Evolutionary conservation across 2,888 invertebrate species (phyloP).

Genomic region (Diploptera punctata): DNA sequence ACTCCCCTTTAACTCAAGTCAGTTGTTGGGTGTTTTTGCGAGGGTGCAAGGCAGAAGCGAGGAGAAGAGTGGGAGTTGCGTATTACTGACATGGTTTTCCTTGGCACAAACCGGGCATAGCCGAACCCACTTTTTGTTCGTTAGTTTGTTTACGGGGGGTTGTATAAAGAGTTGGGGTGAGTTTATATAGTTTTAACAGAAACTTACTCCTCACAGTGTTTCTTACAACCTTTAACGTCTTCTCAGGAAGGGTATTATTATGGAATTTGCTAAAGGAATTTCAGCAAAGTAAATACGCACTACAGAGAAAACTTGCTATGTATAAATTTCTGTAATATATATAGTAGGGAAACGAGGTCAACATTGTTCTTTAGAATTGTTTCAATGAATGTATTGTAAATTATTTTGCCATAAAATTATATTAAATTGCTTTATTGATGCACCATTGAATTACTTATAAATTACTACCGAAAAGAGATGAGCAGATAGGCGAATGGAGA

Average conservation of each 20-base stretch:
- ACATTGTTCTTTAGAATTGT: too few species aligned
- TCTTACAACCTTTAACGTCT: constrained; percentile 4
- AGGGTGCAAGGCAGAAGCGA: background rate
- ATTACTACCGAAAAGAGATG: too few species aligned
- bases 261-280: constrained; percentile 10
- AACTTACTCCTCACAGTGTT: constrained; percentile 5
- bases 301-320: too few species aligned
- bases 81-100: constrained; percentile 31
- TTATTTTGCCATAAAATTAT: too few species aligned
- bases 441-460: too few species aligned
- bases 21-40: constrained; percentile 24
- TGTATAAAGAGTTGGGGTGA: constrained; percentile 8
- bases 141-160: constrained; percentile 28
- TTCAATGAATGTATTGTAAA: too few species aligned
- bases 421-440: too few species aligned
- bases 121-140: constrained; percentile 11
- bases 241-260: constrained; percentile 1
- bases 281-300: too few species aligned
- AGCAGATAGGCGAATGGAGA: too few species aligned
- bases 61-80: background rate
- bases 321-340: too few species aligned
- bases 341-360: too few species aligned
- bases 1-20: constrained; percentile 25
- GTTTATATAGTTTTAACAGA: constrained; percentile 29
- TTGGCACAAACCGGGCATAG: constrained; percentile 13